Conservation (phyloP, 1,140 invertebrate species). For the Drosophila orosa region DNA sequence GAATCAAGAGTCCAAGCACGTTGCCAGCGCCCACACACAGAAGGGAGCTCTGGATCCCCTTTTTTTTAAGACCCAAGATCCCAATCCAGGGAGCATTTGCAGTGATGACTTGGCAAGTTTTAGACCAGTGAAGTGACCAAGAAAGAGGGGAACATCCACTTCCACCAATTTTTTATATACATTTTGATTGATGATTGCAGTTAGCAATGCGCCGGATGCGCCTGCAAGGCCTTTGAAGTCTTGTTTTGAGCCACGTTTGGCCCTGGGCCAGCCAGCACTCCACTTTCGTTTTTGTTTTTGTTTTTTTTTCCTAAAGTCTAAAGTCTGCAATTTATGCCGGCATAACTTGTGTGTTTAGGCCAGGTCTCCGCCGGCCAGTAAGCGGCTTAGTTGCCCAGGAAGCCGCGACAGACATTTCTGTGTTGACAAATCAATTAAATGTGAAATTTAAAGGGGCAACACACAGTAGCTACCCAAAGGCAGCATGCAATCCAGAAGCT, state of each 20-base stretch:
- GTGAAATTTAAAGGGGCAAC: conserved; percentile 69
- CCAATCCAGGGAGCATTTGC: conserved; percentile 20
- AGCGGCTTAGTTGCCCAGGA: conserved; percentile 71
- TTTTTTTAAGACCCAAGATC: neutral
- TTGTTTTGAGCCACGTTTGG: conserved; percentile 18
- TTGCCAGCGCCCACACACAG: conserved; percentile 66
- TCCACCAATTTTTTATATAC: neutral
- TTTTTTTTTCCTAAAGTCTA: conserved; percentile 40
- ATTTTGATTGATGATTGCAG: conserved; percentile 77
- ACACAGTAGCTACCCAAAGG: conserved; percentile 64
- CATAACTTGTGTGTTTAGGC: conserved; percentile 74
- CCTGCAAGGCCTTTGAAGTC: conserved; percentile 59
- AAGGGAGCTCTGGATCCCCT: conserved; percentile 4
- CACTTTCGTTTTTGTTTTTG: conserved; percentile 57
- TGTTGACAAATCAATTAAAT: conserved; percentile 83
- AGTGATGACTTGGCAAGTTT: conserved; percentile 67
- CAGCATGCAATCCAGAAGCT: conserved; percentile 4
- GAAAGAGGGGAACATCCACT: neutral
- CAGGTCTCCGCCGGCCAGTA: conserved; percentile 33
- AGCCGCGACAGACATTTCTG: conserved; percentile 60
- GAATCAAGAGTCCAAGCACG: conserved; percentile 61
- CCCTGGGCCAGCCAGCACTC: conserved; percentile 33
- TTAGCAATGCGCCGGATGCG: conserved; percentile 37
- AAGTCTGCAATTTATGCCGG: conserved; percentile 73
- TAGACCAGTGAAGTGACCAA: conserved; percentile 26